These are phyloP conservation scores for Melikaiella ostensackeni DNA, from an alignment of 2,888 invertebrate genomes.

Conservation along the genomic window DNA sequence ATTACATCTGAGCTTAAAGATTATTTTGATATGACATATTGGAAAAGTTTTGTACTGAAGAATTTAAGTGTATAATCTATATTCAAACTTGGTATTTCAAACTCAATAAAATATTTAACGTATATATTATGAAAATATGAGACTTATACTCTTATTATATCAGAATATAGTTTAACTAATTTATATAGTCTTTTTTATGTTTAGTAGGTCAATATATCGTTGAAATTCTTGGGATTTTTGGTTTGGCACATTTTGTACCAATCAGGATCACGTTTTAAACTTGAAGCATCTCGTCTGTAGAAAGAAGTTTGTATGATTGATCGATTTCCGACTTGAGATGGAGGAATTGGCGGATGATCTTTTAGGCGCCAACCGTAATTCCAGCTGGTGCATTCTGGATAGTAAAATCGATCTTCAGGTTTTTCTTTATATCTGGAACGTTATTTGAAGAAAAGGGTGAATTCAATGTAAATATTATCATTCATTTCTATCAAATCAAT, in stretches of 20 bases:
- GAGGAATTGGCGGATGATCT: conserved; percentile 59
- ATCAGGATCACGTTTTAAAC: conserved; percentile 62
- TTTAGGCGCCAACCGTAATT: conserved; percentile 68
- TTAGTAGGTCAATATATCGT: conserved; percentile 58
- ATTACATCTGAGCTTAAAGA: conserved; percentile 38
- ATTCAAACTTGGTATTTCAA: too few relatives aligned
- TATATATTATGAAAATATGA: conserved; percentile 7
- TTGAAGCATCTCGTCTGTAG: conserved; percentile 64
- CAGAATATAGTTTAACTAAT: too few relatives aligned
- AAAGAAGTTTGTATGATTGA: conserved; percentile 62
- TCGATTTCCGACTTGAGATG: conserved; percentile 56
- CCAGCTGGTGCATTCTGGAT: conserved; percentile 70
- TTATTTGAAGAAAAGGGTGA: conserved; percentile 6
- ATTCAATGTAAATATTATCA: not conserved
- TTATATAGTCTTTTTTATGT: too few relatives aligned
- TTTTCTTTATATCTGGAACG: conserved; percentile 61
- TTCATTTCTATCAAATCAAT: too few relatives aligned
- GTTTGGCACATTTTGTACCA: conserved; percentile 62
- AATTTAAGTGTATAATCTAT: too few relatives aligned
- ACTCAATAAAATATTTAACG: too few relatives aligned
- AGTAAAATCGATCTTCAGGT: conserved; percentile 69
- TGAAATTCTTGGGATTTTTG: conserved; percentile 61
- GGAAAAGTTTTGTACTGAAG: too few relatives aligned
- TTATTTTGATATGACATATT: too few relatives aligned
- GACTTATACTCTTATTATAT: not conserved